Conservation (phyloP, 2,888 invertebrate species). For the Chorisops tibialis region DNA sequence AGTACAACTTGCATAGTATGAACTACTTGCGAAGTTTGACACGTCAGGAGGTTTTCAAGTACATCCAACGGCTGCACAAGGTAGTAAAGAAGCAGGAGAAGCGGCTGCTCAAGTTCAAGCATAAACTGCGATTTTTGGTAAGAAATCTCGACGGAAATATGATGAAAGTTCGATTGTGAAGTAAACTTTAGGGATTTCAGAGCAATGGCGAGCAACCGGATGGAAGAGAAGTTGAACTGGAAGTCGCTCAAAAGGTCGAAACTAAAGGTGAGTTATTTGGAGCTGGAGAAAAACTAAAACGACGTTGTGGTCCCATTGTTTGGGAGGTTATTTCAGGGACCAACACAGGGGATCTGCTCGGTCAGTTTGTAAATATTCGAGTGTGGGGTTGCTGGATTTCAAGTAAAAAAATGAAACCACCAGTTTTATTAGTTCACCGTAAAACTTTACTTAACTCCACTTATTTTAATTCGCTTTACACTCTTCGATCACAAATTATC, state of each 20-base stretch:
- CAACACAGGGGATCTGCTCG: no score
- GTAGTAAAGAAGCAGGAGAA: slow-evolving; percentile 54
- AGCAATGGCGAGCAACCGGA: neutral
- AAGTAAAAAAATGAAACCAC: no score
- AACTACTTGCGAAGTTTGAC: slow-evolving; percentile 21
- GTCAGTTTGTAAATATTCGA: no score
- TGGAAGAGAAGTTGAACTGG: neutral
- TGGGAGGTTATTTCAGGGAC: no score
- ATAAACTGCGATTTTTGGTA: slow-evolving; percentile 57
- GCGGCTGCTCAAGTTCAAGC: slow-evolving; percentile 59
- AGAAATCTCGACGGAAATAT: slow-evolving; percentile 35
- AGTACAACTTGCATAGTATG: neutral
- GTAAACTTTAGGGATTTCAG: neutral
- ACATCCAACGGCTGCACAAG: slow-evolving; percentile 44
- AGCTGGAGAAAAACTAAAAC: no score
- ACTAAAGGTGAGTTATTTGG: slow-evolving; percentile 4
- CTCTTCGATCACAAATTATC: no score
- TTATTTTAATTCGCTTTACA: no score
- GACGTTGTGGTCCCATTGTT: no score
- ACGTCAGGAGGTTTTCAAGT: slow-evolving; percentile 39
- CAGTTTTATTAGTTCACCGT: no score
- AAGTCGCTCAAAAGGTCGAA: neutral
- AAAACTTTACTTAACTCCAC: no score
- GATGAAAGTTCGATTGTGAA: neutral
- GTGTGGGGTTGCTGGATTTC: no score